Evolutionary conservation across 2,113 vertebrate genomes (phyloP).

Genomic region (Lonchura striata): DNA sequence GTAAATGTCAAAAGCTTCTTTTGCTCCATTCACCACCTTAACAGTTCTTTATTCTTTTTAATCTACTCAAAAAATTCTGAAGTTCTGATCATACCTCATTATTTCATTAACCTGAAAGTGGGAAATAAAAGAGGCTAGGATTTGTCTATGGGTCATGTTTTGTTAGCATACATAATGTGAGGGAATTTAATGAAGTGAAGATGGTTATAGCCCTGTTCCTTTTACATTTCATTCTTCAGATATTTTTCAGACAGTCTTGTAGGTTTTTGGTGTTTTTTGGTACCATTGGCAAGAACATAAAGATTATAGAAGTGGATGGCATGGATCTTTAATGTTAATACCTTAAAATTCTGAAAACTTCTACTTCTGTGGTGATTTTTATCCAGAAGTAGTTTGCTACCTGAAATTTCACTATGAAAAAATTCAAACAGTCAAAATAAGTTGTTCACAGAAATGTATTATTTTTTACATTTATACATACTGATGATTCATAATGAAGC

Average conservation of each 20-base stretch:
- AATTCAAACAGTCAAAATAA: neutral
- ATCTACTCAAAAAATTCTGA: neutral
- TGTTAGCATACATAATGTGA: neutral
- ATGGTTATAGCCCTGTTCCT: neutral
- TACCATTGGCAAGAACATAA: neutral
- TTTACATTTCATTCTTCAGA: neutral
- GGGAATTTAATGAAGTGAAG: neutral
- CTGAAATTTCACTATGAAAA: neutral
- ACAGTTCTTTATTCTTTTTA: neutral
- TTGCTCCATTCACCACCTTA: neutral
- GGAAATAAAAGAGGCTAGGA: neutral
- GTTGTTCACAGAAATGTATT: neutral
- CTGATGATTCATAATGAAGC: neutral
- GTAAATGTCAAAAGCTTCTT: neutral
- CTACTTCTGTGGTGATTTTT: neutral
- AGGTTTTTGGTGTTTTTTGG: neutral
- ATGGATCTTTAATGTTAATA: neutral
- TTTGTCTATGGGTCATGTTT: neutral
- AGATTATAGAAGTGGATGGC: neutral
- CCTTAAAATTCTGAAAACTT: neutral
- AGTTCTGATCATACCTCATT: neutral
- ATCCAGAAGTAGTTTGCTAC: neutral
- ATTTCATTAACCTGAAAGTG: neutral
- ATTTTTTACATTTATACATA: neutral
- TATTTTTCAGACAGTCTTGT: neutral